These are phyloP conservation scores for Psittacula derbiana DNA, from an alignment of 2,797 vertebrate species.

Conservation along the genomic window DNA sequence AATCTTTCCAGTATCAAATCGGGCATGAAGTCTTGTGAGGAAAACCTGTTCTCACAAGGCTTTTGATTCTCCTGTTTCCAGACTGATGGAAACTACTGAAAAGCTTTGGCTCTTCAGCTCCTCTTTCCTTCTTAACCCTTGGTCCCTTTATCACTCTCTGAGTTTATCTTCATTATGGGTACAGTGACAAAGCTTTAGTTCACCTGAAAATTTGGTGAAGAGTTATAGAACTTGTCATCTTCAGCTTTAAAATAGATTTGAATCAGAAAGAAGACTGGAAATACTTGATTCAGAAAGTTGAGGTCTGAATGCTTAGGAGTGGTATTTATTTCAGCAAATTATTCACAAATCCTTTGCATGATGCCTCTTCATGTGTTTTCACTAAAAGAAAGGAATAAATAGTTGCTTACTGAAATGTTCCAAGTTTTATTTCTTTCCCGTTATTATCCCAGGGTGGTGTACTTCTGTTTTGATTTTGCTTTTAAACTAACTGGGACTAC, in stretches of 20 bases:
- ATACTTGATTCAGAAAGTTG: neutral
- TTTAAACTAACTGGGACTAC: neutral
- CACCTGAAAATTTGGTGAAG: neutral
- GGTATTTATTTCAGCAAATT: neutral
- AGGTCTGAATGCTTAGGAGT: neutral
- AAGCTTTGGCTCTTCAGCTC: neutral
- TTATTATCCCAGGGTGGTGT: neutral
- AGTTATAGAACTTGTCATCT: neutral
- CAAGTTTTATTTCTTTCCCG: neutral
- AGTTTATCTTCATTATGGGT: neutral
- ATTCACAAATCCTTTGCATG: neutral
- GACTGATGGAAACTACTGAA: neutral
- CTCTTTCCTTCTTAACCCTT: neutral
- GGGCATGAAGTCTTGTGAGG: slow-evolving; percentile 49
- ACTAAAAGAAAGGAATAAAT: neutral
- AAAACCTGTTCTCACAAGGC: slow-evolving; percentile 53
- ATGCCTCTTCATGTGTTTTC: neutral
- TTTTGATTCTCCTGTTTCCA: slow-evolving; percentile 29
- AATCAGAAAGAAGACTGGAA: neutral
- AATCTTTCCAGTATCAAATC: slow-evolving; percentile 54
- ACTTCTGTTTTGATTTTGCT: neutral
- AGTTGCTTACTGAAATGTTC: neutral
- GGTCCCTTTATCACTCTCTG: neutral
- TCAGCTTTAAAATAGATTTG: neutral
- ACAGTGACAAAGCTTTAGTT: neutral